phyloP scores from a whole-genome alignment of 2,113 vertebrate genomes.

The Columba janthina region DNA sequence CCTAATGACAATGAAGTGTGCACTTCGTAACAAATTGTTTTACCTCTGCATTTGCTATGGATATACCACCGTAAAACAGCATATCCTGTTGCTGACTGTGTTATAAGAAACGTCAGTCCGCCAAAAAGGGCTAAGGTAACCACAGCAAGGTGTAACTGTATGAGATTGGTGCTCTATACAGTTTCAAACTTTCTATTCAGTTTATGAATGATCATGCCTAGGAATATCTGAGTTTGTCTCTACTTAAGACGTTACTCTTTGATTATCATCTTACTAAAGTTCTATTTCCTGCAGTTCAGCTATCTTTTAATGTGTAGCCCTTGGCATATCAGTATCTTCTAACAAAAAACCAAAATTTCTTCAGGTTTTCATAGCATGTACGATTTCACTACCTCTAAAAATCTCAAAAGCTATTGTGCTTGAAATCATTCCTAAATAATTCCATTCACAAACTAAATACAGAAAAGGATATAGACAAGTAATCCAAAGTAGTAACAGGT shows the following conservation, averaged over 20 bases:
- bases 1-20: neutral
- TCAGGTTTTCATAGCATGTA: neutral
- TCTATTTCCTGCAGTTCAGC: neutral
- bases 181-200: neutral
- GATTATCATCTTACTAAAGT: neutral
- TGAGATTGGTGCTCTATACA: neutral
- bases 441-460: neutral
- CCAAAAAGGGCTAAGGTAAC: neutral
- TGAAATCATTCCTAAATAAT: neutral
- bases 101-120: neutral
- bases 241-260: neutral
- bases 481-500: neutral
- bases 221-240: neutral
- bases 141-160: neutral
- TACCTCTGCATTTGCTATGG: neutral
- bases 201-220: neutral
- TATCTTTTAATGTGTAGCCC: neutral
- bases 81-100: neutral
- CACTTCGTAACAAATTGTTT: neutral
- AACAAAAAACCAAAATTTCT: neutral
- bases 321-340: rapidly evolving
- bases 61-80: neutral
- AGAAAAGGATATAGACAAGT: neutral
- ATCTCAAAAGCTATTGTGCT: neutral
- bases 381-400: neutral